phyloP scores from a whole-genome alignment of 2,113 vertebrate species.

The Geococcyx californianus region DNA sequence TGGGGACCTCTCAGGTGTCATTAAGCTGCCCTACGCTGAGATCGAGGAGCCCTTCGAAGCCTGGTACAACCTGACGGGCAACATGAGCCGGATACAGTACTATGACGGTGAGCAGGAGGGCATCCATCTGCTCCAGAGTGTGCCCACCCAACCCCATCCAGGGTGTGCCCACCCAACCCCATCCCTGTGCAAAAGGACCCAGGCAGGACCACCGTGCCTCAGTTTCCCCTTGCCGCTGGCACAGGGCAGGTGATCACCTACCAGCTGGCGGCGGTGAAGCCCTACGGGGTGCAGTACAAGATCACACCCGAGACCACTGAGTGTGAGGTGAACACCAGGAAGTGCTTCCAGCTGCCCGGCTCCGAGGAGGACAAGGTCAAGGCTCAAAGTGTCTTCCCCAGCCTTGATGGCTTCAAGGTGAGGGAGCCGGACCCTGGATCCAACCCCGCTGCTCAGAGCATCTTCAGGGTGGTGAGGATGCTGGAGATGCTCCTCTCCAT shows the following conservation, averaged over 20 bases:
- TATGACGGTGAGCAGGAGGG: slow-evolving; percentile 66
- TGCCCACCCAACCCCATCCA: accelerated
- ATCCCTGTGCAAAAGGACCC: accelerated
- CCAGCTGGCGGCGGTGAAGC: slow-evolving; percentile 70
- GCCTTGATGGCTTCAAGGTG: slow-evolving; percentile 78
- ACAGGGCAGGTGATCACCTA: slow-evolving; percentile 80
- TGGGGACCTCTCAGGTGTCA: slow-evolving; percentile 60
- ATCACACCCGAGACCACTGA: slow-evolving; percentile 80
- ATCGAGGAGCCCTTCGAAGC: slow-evolving; percentile 86
- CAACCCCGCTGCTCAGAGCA: background rate
- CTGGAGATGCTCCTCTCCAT: background rate
- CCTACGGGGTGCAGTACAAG: slow-evolving; percentile 75
- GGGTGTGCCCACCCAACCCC: accelerated
- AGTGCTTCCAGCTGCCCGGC: slow-evolving; percentile 83
- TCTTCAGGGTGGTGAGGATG: background rate
- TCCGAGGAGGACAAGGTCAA: slow-evolving; percentile 72
- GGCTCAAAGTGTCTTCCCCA: slow-evolving; percentile 71
- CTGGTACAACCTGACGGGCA: slow-evolving; percentile 77
- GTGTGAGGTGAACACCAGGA: slow-evolving; percentile 75
- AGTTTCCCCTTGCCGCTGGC: background rate
- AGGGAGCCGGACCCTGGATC: background rate
- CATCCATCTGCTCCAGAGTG: background rate
- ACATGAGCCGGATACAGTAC: slow-evolving; percentile 79
- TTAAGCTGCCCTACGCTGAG: slow-evolving; percentile 83
- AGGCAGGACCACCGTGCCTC: background rate